Base-by-base conservation (phyloP, 1,140 invertebrate species). In the Mya arenaria region DNA sequence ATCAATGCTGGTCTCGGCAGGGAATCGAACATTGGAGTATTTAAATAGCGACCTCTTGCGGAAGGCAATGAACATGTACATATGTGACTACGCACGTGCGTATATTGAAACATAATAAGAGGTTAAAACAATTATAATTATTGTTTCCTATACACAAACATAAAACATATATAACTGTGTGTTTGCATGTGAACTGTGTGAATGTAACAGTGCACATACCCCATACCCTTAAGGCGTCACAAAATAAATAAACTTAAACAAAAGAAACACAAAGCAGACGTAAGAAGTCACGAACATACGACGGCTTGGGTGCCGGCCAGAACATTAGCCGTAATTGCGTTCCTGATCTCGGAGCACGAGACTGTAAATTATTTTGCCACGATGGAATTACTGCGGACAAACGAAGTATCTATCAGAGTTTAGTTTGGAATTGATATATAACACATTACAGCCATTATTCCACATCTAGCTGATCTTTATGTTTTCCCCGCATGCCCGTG, bases 401-500 rank as follows among this genome's bases (percentile, higher is more conserved):
- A 58, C 69, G 58, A 52, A 72, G 32, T 72, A 55, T 37, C 69
- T 48, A 58, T 58, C 19, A 32, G 69, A 72, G 48, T 72, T 56
- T 56, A 56, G 69, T 72, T 56, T 23, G 48, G 44, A 72, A 72
- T 72, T 72, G 69, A 72, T 72, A 72, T 72, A 56, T 72, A 58
- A 72, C 69, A 72, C 69, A 58, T 72, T 37, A 3, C 48, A 25
- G 69, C 69, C 48, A 36, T 72, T 52, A 23, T 37, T 56, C 39
- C 34, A 48, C 52, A 37, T 72, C 8, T 55, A 56, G 56, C 58
- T 55, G 41, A 34, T 36, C 58, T 72, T 72, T 72, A 72, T 72
- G 69, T 72, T 56, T 72, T 72, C 69, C 41, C 58, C 58, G 58
- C 58, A 48, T 72, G 56, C 69, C 69, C 69, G 36, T 72, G 69